Base-by-base conservation (phyloP, 1,140 invertebrate genomes). In the Apis cerana region DNA sequence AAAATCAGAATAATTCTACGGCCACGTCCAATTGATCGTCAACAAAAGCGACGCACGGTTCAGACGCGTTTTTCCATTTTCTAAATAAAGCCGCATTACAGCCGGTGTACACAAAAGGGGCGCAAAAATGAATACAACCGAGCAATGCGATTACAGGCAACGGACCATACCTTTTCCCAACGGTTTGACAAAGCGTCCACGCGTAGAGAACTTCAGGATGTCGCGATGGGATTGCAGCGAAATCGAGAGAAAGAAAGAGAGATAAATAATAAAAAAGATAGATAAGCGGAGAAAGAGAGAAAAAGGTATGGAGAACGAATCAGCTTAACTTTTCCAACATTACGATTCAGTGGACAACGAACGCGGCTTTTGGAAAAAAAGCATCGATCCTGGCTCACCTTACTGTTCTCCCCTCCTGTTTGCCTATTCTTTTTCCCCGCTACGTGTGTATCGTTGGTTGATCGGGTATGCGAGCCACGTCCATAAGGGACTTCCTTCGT, bases 391-490 rank as follows among this genome's bases (percentile, higher is more conserved):
- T 67, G 52, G 74, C 56, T 54, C 61, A 58, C 52, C 67, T 62
- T 80, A 80, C 48, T 12, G 54, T 72, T 52, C 17, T 21, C 21
- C 79, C 59, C 79, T 68, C 80, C 15, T 2, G 19, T 21, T 23
- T 5, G 43, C 13, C 58, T 59, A 61, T 61, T 74, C 71, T 59
- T 59, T 62, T 19, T 62, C 61, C n/a, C 54, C 17, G 1, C 13
- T 27, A 21, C 70, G 56, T 56, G 72, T 67, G 69, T 74, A 43
- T 43, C 33, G 33, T 43, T 43, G 33, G 33, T 43, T 64, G 33
- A 83, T 85, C 81, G 70, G 5, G 75, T 85, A 88, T 86, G 84
- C 84, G 15, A 76, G n/a, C 27, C 77, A 43, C 86, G 86, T 77
- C 19, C 72, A 23, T 59, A 21, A 50, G 54, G 81, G 23, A 88